Evolutionary conservation across 2,113 vertebrate genomes (phyloP).

Genomic region (Cisticola juncidis): DNA sequence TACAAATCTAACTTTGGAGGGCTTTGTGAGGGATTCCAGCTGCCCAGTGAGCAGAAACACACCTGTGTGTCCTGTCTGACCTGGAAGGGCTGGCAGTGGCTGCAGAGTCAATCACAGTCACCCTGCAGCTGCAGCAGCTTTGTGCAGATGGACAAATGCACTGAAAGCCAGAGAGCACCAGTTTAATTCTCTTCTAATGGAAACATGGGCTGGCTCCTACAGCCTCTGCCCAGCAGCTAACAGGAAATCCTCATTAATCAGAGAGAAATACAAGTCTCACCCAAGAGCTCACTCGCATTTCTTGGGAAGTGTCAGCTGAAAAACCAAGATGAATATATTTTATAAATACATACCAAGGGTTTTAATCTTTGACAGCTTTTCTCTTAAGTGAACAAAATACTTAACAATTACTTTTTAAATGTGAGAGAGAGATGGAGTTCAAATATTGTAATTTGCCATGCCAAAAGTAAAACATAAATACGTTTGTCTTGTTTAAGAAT

Average conservation of each 20-base stretch:
- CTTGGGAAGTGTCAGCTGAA: not conserved
- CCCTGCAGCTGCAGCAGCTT: not conserved
- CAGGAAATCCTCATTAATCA: not conserved
- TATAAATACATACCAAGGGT: not conserved
- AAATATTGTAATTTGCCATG: not conserved
- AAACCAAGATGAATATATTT: not conserved
- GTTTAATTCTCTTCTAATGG: not conserved
- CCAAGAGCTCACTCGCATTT: not conserved
- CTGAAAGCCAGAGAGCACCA: not conserved
- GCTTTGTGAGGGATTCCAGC: not conserved
- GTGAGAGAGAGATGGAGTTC: not conserved
- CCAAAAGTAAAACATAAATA: not conserved
- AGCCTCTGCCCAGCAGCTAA: conserved; percentile 4
- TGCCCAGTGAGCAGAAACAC: not conserved
- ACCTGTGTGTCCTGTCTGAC: not conserved
- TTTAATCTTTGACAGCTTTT: not conserved
- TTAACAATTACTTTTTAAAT: not conserved
- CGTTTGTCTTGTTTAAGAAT: not conserved
- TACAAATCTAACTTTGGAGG: not conserved
- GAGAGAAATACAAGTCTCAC: not conserved
- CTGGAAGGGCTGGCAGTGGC: not conserved
- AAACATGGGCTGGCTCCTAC: not conserved
- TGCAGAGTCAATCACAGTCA: not conserved
- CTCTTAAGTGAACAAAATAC: not conserved
- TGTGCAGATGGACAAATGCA: not conserved